Base-by-base conservation (phyloP, 2,888 invertebrate genomes). In the Habrosyne pyritoides region DNA sequence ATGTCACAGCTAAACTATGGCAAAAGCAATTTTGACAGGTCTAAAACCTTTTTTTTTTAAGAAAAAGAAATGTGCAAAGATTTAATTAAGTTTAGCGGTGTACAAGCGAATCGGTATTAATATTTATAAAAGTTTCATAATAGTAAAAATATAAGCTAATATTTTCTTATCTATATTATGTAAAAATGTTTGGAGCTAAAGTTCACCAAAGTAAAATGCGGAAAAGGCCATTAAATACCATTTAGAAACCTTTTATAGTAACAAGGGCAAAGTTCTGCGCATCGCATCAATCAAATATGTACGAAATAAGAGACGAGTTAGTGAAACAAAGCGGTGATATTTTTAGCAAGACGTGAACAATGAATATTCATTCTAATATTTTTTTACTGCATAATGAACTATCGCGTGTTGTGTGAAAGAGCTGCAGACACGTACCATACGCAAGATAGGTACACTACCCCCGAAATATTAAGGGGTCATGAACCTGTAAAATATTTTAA, bases 261-360 rank as follows among this genome's bases (percentile, higher is more conserved):
- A 26, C 67, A 65, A 69, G 61, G 65, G n/a, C 53, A 55, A 54
- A 53, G 57, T 60, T 61, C 8, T 51, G 33, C 53, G 53, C 53
- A 58, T 36, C 14, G 53, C 51, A 59, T 67, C 60, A 62, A 67
- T 64, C 66, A 67, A 56, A 53, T 28, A 50, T 55, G 57, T 62
- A 60, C 52, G 51, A 54, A 68, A 68, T 61, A 58, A 60, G 54
- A 26, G 52, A 47, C 10, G 50, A 46, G 52, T 42, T 55, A 36
- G 21, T 22, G n/a, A 47, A 53, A 53, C 21, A 51, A 24, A 42
- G 33, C 48, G 36, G 47, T 52, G 49, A 36, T 36, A 12, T 14
- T 36, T 12, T 8, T 6, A 42, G 18, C n/a, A 33, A 33, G 33
- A 30, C 30, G 12, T 36, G 42, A 8, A 18, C 14, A 2, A 33